Evolutionary conservation across 2,797 vertebrate genomes (phyloP).

Genomic region (Eulemur rubriventer): DNA sequence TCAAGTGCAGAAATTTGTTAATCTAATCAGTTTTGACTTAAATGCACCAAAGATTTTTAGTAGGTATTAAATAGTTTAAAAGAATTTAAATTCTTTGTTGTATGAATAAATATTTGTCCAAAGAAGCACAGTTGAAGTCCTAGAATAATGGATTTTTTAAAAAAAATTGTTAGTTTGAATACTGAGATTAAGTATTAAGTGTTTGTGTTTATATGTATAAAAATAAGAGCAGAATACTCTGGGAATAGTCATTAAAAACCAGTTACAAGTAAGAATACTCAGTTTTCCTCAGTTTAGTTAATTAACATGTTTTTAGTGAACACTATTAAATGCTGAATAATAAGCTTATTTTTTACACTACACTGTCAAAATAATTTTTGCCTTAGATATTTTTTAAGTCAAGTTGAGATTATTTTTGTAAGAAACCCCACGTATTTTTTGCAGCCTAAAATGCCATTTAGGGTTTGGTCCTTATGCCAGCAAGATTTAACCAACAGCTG

Average conservation of each 20-base stretch:
- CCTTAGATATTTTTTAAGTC: conserved; percentile 67
- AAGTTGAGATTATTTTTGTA: conserved; percentile 72
- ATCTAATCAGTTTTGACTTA: conserved; percentile 80
- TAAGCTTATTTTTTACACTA: conserved; percentile 76
- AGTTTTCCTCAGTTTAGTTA: conserved; percentile 74
- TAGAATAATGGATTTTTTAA: conserved; percentile 74
- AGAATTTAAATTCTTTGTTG: conserved; percentile 80
- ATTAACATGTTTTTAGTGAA: conserved; percentile 81
- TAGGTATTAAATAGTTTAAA: conserved; percentile 82
- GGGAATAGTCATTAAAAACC: conserved; percentile 80
- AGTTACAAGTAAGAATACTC: conserved; percentile 73
- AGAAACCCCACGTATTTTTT: conserved; percentile 55
- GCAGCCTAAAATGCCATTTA: conserved; percentile 49
- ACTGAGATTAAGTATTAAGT: conserved; percentile 76
- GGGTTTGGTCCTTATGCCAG: conserved; percentile 38
- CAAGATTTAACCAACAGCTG: conserved; percentile 26
- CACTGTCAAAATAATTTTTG: conserved; percentile 69
- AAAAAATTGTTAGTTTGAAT: conserved; percentile 77
- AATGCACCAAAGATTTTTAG: conserved; percentile 87
- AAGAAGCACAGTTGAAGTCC: conserved; percentile 87
- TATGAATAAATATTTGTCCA: conserved; percentile 86
- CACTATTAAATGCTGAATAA: conserved; percentile 81
- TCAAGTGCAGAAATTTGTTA: conserved; percentile 77
- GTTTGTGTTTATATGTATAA: conserved; percentile 83
- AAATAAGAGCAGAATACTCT: conserved; percentile 81